Evolutionary conservation across 2,888 invertebrate genomes (phyloP), one percentile per base, ranked within the genome.

Genomic region (Clistopyga incitator): DNA sequence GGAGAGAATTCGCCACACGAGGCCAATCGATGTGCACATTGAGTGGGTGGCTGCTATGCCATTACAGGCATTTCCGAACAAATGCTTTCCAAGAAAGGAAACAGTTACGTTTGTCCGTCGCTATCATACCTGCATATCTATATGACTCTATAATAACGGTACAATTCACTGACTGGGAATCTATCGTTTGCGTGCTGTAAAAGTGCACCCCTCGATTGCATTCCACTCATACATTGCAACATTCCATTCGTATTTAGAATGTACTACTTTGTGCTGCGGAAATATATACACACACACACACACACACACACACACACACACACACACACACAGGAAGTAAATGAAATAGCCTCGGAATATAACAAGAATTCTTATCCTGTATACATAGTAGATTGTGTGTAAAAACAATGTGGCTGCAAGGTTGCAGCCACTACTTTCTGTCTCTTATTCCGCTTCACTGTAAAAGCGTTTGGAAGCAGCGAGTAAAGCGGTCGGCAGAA

Each of bases 401-500:
- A 61, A 80, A 77, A 84, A 80, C 72, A 83, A 72, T 68, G 72
- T 47, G 74, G 67, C 38, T 20, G 72, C 72, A 56, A 74, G 29
- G 59, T 18, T 50, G n/a, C 61, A 47, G 25, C 34, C 29, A 45
- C 64, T 67, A 42, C 23, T 59, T 52, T 81, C 38, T 20, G 38
- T 38, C 64, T 68, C 56, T 70, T 75, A 54, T 25, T 64, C 23
- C 10, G 18, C 34, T 75, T 65, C 23, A 42, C 70, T 20, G 70
- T 71, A 64, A 50, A 84, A 84, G 70, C 56, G 75, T 78, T 82
- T 34, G 78, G 47, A 61, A 72, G 52, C 6, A 59, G 47, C 61
- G 65, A 59, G 76, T 72, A 80, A 78, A 78, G 65, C 68, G 78
- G 74, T 78, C 74, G 75, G 52, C 64, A 47, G 68, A 77, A 75